These are phyloP conservation scores for Paralichthys olivaceus DNA, from an alignment of 2,113 vertebrate species.

Conservation along the genomic window DNA sequence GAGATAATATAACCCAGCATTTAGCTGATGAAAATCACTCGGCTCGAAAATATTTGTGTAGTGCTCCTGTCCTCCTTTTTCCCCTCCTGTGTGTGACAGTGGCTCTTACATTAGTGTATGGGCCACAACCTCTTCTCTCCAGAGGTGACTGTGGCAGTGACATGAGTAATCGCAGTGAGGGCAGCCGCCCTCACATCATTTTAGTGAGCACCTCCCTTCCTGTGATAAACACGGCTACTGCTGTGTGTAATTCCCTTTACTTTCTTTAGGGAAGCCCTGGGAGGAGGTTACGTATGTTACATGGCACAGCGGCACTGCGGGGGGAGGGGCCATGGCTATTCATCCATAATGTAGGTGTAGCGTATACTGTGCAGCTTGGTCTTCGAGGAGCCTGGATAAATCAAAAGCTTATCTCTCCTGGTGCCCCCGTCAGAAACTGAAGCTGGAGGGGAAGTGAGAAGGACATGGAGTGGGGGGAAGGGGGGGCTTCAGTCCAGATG, in stretches of 20 bases:
- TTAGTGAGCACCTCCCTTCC: conserved; percentile 19
- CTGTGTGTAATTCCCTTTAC: conserved; percentile 2
- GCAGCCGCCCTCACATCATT: conserved; percentile 11
- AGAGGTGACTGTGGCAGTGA: neutral
- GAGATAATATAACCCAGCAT: conserved; percentile 26
- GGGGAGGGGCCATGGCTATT: conserved; percentile 3
- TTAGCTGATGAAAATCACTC: conserved; percentile 59
- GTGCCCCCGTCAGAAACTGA: conserved; percentile 28
- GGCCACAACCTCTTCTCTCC: neutral
- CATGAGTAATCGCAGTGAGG: conserved; percentile 7
- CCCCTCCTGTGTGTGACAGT: neutral
- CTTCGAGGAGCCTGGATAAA: conserved; percentile 43
- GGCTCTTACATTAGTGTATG: conserved; percentile 1
- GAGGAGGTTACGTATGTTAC: conserved; percentile 43
- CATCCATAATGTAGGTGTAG: conserved; percentile 68
- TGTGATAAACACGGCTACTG: conserved; percentile 29
- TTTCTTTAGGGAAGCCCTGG: conserved; percentile 54
- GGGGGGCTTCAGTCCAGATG: neutral
- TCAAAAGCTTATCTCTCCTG: conserved; percentile 28
- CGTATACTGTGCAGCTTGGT: conserved; percentile 19
- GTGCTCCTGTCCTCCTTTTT: neutral
- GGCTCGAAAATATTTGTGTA: conserved; percentile 23
- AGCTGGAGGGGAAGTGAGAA: neutral
- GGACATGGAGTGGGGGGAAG: neutral
- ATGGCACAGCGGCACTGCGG: conserved; percentile 26